These are phyloP conservation scores for Helicoverpa assulta DNA, from an alignment of 2,888 invertebrate genomes.

Conservation along the genomic window DNA sequence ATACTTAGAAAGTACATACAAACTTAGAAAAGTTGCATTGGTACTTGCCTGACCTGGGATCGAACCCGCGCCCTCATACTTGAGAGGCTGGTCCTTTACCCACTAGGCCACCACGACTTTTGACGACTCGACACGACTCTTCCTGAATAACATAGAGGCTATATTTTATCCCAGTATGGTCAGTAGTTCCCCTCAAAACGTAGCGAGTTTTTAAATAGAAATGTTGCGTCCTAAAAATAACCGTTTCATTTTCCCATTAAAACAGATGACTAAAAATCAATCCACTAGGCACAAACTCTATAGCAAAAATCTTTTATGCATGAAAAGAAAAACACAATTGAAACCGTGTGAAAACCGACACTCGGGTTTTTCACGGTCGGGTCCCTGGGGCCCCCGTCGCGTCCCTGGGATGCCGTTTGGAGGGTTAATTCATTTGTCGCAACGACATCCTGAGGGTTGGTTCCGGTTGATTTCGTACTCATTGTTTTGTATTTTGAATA, in stretches of 20 bases:
- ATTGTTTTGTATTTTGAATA: constrained; percentile 63
- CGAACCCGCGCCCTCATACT: no score
- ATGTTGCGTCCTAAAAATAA: background rate
- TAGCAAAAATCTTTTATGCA: constrained; percentile 53
- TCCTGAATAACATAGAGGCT: no score
- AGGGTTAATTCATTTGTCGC: constrained; percentile 64
- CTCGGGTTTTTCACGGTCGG: constrained; percentile 54
- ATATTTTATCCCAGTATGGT: no score
- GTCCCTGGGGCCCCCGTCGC: constrained; percentile 54
- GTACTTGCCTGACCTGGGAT: no score
- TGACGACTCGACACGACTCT: no score
- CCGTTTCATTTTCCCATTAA: background rate
- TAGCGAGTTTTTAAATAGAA: no score
- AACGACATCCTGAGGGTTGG: constrained; percentile 55
- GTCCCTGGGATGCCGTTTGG: constrained; percentile 26
- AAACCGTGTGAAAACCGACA: constrained; percentile 65
- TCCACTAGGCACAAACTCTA: constrained; percentile 31
- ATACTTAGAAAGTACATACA: no score
- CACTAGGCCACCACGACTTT: no score
- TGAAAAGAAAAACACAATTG: constrained; percentile 53
- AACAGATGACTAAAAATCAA: constrained; percentile 30
- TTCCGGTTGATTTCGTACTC: constrained; percentile 62
- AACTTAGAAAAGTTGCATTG: no score
- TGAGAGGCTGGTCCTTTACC: no score
- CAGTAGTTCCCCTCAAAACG: no score